Conservation (phyloP, 2,113 vertebrate species). For the Oncorhynchus tshawytscha region DNA sequence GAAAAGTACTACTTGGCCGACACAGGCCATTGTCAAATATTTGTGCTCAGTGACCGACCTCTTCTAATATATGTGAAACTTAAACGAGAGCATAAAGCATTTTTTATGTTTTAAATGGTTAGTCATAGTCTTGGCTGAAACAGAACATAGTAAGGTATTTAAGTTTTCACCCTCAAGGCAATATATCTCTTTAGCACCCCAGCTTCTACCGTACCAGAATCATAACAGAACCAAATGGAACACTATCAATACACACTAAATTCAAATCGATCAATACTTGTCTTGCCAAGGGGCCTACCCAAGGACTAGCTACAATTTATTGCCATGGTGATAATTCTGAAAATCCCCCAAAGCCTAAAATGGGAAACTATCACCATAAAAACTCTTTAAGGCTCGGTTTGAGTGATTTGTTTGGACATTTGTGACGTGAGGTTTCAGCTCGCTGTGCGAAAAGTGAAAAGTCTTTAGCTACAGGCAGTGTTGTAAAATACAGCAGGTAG, state of each 20-base stretch:
- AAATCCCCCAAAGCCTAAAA: background rate
- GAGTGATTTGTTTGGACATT: background rate
- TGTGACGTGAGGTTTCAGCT: background rate
- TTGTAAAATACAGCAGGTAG: background rate
- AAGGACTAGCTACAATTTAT: background rate
- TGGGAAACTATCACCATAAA: background rate
- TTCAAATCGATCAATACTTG: constrained; percentile 4
- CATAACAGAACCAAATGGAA: background rate
- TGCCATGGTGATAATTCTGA: background rate
- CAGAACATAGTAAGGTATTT: background rate
- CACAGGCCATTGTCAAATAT: constrained; percentile 6
- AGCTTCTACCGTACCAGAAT: background rate
- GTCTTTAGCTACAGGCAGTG: background rate
- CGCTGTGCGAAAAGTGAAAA: background rate
- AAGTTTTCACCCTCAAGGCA: constrained; percentile 9
- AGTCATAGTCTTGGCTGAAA: background rate
- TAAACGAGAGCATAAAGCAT: background rate
- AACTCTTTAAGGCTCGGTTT: background rate
- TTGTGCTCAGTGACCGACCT: background rate
- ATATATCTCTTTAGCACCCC: constrained; percentile 5
- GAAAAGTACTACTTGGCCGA: background rate
- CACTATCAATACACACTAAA: background rate
- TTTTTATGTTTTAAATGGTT: background rate
- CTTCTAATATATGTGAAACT: background rate
- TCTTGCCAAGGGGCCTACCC: background rate